phyloP scores from a whole-genome alignment of 2,888 invertebrate species.

The Leptopterna dolabrata region DNA sequence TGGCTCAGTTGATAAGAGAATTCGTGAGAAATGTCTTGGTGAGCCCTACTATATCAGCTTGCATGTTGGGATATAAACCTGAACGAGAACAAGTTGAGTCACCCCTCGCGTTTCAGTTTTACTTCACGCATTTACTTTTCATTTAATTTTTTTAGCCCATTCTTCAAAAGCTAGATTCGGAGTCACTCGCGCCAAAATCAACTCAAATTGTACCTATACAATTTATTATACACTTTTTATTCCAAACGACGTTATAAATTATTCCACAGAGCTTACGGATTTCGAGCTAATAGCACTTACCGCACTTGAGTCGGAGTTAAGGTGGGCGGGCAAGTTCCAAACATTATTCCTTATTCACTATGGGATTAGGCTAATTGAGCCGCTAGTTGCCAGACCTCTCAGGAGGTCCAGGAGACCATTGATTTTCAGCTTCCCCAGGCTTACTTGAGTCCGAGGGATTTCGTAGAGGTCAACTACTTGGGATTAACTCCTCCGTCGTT shows the following conservation, averaged over 20 bases:
- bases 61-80: too few relatives aligned
- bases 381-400: not conserved
- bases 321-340: not conserved
- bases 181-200: too few relatives aligned
- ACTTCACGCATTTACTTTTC: too few relatives aligned
- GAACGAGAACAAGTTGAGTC: too few relatives aligned
- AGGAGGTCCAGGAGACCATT: not conserved
- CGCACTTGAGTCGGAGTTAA: not conserved
- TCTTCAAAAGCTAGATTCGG: too few relatives aligned
- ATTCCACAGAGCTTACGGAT: not conserved
- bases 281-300: not conserved
- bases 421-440: not conserved
- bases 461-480: not conserved
- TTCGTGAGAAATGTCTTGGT: too few relatives aligned
- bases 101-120: too few relatives aligned
- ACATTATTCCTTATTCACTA: conserved; percentile 3
- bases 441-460: not conserved
- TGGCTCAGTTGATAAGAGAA: too few relatives aligned
- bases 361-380: conserved; percentile 7
- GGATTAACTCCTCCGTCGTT: not conserved
- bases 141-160: too few relatives aligned
- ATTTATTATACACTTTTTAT: not conserved
- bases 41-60: too few relatives aligned
- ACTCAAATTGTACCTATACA: too few relatives aligned
- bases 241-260: not conserved